Evolutionary conservation across 1,140 invertebrate genomes (phyloP).

Genomic region (Zaprionus ghesquierei): DNA sequence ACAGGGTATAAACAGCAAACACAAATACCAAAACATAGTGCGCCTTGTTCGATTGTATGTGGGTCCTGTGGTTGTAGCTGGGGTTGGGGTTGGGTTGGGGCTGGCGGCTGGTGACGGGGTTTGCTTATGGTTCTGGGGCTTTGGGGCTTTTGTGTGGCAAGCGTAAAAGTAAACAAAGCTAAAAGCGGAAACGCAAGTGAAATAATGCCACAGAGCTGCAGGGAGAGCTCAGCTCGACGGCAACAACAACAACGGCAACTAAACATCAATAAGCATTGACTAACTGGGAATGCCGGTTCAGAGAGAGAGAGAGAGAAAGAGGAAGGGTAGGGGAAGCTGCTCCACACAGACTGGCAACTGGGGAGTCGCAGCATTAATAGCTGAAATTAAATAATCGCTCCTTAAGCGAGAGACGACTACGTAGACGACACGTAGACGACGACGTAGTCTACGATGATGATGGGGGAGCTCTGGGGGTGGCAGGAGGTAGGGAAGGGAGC

Average conservation of each 20-base stretch:
- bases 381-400: conserved; percentile 77
- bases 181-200: conserved; percentile 77
- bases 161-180: conserved; percentile 77
- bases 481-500: neutral
- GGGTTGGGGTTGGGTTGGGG: conserved; percentile 1
- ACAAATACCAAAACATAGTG: conserved; percentile 73
- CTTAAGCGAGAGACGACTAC: conserved; percentile 50
- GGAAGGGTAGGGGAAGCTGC: conserved; percentile 34
- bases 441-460: neutral
- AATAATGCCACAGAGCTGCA: conserved; percentile 50
- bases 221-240: conserved; percentile 19
- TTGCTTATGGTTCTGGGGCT: conserved; percentile 52
- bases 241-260: conserved; percentile 60
- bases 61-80: conserved; percentile 24
- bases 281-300: conserved; percentile 60
- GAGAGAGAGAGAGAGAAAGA: neutral
- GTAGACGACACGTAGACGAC: neutral
- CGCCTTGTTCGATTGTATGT: conserved; percentile 50
- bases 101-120: conserved; percentile 2
- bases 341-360: conserved; percentile 29
- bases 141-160: conserved; percentile 70
- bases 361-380: conserved; percentile 66
- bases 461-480: neutral
- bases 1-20: conserved; percentile 48
- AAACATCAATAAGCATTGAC: conserved; percentile 78